Base-by-base conservation (phyloP, 2,797 vertebrate species). In the Hemibagrus guttatus region DNA sequence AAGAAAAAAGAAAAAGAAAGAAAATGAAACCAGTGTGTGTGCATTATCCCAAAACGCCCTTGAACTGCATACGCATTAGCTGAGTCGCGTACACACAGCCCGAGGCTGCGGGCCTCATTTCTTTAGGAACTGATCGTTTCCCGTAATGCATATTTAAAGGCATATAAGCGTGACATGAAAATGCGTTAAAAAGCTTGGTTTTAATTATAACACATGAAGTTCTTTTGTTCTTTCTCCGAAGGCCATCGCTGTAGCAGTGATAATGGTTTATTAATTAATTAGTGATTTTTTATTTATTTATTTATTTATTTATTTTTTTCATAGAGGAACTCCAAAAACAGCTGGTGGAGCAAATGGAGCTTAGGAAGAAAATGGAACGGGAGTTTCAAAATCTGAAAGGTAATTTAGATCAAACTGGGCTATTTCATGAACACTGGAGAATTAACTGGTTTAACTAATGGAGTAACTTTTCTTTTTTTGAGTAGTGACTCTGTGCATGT, bases 361-460 rank as follows among this genome's bases (percentile, higher is more conserved):
- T 99, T 83, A 96, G 98, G 90, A 99, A 99, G 96, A 99, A 99
- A 91, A 91, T 99, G 94, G 98, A 99, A 92, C 94, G 97, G 87
- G 98, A 99, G 92, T 99, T 99, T 93, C 98, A 99, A 93, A 97
- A 97, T 94, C 95, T 99, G 88, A 99, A 99, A 99, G 98, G 98
- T 99, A 96, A 13, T 79, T 84, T 61, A 59, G n/a, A 89, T 31
- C 49, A 35, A n/a, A 35, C 12, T 68, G 16, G 14, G n/a, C 13
- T n/a, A 52, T 66, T 39, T 66, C n/a, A 21, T 13, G 16, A 66
- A 4, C 56, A 42, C 35, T 64, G 16, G 2, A 26, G 6, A 42
- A 12, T 61, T 6, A 26, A 80, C 31, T 81, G 5, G 63, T 64
- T 59, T 23, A 75, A 81, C 23, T 74, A 69, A 78, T 87, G 49